Percentiles rank a stretch among this genome's conserved stretches.
Conservation (phyloP, 2,113 vertebrate genomes). For the Rhegmatorhina hoffmannsi region DNA sequence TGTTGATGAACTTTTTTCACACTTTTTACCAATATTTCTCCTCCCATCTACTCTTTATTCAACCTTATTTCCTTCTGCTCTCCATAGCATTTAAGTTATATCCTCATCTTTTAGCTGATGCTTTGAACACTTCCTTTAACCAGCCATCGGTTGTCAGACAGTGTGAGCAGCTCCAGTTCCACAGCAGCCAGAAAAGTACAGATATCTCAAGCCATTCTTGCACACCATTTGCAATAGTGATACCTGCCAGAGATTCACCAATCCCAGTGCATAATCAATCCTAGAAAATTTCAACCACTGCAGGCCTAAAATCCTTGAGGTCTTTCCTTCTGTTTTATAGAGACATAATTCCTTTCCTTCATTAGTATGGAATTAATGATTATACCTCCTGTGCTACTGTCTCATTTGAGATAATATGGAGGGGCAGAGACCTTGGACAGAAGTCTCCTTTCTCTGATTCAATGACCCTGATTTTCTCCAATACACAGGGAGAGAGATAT, state of each 20-base stretch:
- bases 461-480: too few relatives aligned
- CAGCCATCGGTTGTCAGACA: background rate
- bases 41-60: background rate
- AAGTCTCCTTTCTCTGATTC: too few relatives aligned
- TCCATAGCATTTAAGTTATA: background rate
- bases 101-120: background rate
- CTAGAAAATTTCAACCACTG: background rate
- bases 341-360: background rate
- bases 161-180: background rate
- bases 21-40: background rate
- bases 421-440: too few relatives aligned
- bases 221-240: background rate
- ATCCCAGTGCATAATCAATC: fast-evolving
- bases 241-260: background rate
- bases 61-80: background rate
- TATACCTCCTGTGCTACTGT: background rate
- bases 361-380: background rate
- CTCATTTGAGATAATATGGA: too few relatives aligned
- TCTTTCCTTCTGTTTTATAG: background rate
- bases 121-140: background rate
- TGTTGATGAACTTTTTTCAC: background rate
- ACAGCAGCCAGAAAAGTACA: background rate
- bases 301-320: background rate
- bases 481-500: too few relatives aligned
- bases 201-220: background rate